Evolutionary conservation across 2,113 vertebrate genomes (phyloP).

Genomic region (Leucopsar rothschildi): DNA sequence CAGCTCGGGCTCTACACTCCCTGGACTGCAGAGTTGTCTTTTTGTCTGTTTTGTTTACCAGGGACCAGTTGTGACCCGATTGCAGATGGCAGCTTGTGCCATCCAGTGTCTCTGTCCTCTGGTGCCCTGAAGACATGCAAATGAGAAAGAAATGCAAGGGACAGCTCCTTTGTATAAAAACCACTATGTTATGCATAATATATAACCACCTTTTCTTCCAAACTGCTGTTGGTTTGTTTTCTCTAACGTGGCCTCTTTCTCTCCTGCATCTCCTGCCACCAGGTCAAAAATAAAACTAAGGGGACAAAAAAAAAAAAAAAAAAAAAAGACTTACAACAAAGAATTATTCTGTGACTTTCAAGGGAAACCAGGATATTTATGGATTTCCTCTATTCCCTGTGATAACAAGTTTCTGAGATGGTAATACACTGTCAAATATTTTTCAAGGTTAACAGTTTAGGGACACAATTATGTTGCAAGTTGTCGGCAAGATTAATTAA

Average conservation of each 20-base stretch:
- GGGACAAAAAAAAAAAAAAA: background rate
- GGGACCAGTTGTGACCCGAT: background rate
- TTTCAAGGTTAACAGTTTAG: conserved; percentile 67
- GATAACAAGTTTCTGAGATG: conserved; percentile 40
- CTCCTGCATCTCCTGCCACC: background rate
- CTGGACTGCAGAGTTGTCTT: background rate
- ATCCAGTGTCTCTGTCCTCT: background rate
- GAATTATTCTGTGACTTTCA: background rate
- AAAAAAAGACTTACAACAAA: background rate
- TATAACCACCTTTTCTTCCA: background rate
- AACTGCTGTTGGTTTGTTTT: background rate
- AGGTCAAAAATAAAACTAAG: background rate
- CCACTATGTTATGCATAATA: background rate
- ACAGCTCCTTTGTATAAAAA: background rate
- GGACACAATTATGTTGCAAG: conserved; percentile 53
- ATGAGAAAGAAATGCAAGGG: background rate
- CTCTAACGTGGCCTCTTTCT: background rate
- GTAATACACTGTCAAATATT: conserved; percentile 52
- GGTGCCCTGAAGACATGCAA: background rate
- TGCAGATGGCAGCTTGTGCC: background rate
- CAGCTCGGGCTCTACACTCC: background rate
- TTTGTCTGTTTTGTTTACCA: background rate
- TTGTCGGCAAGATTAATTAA: conserved; percentile 59
- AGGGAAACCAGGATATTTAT: conserved; percentile 25
- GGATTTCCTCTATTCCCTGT: conserved; percentile 28